phyloP scores from a whole-genome alignment of 92 coral and sea anemone species.

The Heliopora coerulea region DNA sequence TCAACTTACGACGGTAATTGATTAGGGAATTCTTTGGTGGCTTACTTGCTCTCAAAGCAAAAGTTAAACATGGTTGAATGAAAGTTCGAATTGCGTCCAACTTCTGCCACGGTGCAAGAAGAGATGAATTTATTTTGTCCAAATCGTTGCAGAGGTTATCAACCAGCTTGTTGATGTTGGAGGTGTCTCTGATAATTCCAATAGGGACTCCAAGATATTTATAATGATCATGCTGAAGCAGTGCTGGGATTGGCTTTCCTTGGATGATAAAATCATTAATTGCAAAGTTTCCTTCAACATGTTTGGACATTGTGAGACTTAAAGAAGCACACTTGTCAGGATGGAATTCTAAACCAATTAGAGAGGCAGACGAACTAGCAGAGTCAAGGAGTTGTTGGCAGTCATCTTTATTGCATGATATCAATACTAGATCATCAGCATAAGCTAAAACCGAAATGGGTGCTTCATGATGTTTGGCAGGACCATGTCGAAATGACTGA shows the following conservation, averaged over 20 bases:
- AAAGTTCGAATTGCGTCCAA: constrained; percentile 27
- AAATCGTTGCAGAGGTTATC: constrained; percentile 6
- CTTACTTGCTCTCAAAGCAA: background rate
- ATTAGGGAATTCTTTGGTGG: constrained; percentile 27
- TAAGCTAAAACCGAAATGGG: too few species aligned
- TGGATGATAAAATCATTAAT: constrained; percentile 6
- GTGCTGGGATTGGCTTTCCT: background rate
- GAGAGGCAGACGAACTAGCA: background rate
- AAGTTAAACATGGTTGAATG: constrained; percentile 10
- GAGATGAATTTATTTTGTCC: constrained; percentile 6
- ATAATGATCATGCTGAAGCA: constrained; percentile 1
- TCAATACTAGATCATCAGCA: constrained; percentile 25
- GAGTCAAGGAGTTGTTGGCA: constrained; percentile 9
- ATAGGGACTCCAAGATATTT: constrained; percentile 25
- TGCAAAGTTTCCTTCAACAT: background rate
- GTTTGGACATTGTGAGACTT: constrained; percentile 1
- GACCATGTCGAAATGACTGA: too few species aligned
- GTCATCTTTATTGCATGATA: background rate
- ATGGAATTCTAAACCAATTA: constrained; percentile 9
- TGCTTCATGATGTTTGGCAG: too few species aligned
- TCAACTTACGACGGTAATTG: too few species aligned
- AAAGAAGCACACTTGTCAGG: constrained; percentile 24
- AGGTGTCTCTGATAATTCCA: background rate
- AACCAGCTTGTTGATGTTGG: constrained; percentile 2
- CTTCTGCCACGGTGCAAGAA: constrained; percentile 32